phyloP scores from a whole-genome alignment of 2,888 invertebrate species.

The Rhimphoctona megacephalus region DNA sequence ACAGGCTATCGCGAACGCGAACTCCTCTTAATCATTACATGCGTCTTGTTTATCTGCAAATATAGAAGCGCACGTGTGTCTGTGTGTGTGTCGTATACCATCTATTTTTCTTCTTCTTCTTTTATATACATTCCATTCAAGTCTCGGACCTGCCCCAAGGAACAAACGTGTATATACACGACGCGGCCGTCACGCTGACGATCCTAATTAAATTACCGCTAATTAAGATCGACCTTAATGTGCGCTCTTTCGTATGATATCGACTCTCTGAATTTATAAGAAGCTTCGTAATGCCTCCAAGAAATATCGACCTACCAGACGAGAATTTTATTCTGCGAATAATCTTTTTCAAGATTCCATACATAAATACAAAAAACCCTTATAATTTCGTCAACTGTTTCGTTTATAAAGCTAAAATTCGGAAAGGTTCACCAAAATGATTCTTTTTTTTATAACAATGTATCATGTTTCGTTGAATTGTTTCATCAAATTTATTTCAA shows the following conservation, averaged over 20 bases:
- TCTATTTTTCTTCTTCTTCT: constrained; percentile 33
- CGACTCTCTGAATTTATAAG: constrained; percentile 68
- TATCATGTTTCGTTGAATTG: background rate
- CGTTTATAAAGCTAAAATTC: background rate
- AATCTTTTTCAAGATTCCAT: constrained; percentile 1
- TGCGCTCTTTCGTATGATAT: constrained; percentile 77
- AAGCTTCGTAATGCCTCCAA: constrained; percentile 17
- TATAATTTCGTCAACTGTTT: background rate
- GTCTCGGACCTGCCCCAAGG: constrained; percentile 81
- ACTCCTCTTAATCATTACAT: constrained; percentile 82
- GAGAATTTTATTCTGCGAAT: constrained; percentile 1
- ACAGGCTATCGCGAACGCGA: constrained; percentile 72
- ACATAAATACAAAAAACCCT: background rate
- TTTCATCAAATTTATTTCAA: background rate
- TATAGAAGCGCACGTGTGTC: constrained; percentile 51
- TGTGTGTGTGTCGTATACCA: constrained; percentile 21
- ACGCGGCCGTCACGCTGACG: constrained; percentile 82
- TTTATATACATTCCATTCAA: constrained; percentile 61
- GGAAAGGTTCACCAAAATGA: background rate
- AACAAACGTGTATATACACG: constrained; percentile 67
- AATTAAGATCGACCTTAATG: constrained; percentile 84
- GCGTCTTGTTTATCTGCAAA: constrained; percentile 61
- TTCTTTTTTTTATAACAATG: background rate
- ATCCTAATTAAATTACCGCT: constrained; percentile 84
- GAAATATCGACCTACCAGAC: constrained; percentile 17